Base-by-base conservation (phyloP, 2,113 vertebrate genomes). In the Sander lucioperca region DNA sequence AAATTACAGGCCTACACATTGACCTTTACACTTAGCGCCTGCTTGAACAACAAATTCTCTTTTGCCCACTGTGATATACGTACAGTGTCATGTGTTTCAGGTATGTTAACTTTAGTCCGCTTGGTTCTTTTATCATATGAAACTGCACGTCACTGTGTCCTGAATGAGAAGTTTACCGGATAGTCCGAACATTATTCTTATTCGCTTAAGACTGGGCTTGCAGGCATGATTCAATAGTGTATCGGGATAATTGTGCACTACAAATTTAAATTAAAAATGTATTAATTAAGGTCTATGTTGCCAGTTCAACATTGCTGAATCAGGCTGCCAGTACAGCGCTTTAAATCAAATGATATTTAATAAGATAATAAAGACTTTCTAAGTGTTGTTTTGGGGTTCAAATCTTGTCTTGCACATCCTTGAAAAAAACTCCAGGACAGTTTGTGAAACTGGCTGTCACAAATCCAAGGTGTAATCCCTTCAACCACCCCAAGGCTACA, bases 151-250 rank as follows among this genome's bases (percentile, higher is more conserved):
- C 69, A 56, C 53, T 47, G 23, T 39, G 69, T 64, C 0, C 58
- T 67, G 21, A 56, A 67, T 54, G n/a, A 47, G 6, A 63, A n/a
- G 12, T 30, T 57, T 13, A 36, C 11, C 7, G 67, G 73, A 45
- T 62, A 45, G 69, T 81, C 69, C 45, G 2, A 68, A 16, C 48
- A 48, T 74, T n/a, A 45, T 78, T 77, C 83, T 78, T 50, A 77
- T 74, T 74, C 33, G 71, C 33, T 91, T 58, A 93, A 92, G 89
- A 94, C 92, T 89, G 74, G 58, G 57, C 59, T 80, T 70, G 67
- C 14, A 39, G 62, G 70, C 48, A 69, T 69, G 71, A 69, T 50
- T 71, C 27, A 63, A 87, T 5, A 50, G 48, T 65, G 43, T 68
- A 33, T 30, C 3, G 21, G 14, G 11, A 51, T 14, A 71, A 33